Evolutionary conservation across 2,797 vertebrate species (phyloP), one percentile per base, ranked within the genome.

Genomic region (Hyperoplus immaculatus): DNA sequence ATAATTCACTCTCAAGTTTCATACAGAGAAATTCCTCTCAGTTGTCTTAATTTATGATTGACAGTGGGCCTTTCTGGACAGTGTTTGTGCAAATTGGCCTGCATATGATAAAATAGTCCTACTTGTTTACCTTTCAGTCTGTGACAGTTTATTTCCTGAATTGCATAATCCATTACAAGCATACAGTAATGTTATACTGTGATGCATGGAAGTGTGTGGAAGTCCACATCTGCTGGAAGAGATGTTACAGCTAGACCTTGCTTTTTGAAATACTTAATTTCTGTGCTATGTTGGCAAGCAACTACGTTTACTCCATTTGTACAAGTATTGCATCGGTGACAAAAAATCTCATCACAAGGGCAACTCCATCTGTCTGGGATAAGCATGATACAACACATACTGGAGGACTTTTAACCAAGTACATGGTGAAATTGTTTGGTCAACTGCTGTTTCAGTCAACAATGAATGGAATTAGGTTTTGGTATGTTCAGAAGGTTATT

Each of bases 111-210:
- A 71, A 81, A 83, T 46, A 29, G 29, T 29, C 29, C 29, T 29
- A 51, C 58, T 57, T 81, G 75, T 80, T 89, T 81, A 83, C 81
- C 70, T 86, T 29, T 80, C 71, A 80, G 54, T 74, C 77, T 66
- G 42, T 82, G 75, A 80, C 82, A 75, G 61, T 77, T 87, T 84
- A 70, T 87, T 91, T 91, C 77, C 78, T 87, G n/a, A 73, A 68
- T 45, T 55, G 49, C 68, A 51, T 66, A 62, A 81, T 75, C 46
- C 45, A 77, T 54, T 64, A 63, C 4, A 47, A 53, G 73, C 69
- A 66, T 45, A 66, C 47, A 54, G 56, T 59, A 41, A 38, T 66
- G 29, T 74, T 38, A 36, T 42, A 42, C 14, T 16, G 11, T 5
- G 11, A 18, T 63, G 46, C 4, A 21, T 16, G 21, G 45, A n/a